phyloP scores from a whole-genome alignment of 2,797 vertebrate species.

The Chelonia mydas region DNA sequence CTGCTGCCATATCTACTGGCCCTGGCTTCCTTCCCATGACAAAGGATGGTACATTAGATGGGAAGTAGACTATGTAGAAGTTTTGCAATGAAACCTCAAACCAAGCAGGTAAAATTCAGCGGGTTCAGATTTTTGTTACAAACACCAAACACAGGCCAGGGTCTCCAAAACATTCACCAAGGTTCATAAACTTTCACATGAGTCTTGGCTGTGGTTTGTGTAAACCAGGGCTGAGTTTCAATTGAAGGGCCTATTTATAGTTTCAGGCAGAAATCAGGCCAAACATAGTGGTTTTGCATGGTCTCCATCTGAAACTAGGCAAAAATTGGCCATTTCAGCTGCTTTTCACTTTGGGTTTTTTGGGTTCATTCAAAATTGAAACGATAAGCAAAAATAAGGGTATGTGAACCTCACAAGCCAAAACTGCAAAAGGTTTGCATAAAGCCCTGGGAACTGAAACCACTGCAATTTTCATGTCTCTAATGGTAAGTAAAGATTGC shows the following conservation, averaged over 20 bases:
- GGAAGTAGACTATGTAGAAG: neutral
- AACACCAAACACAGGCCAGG: constrained; percentile 29
- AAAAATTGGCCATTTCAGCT: constrained; percentile 64
- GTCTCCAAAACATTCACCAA: constrained; percentile 30
- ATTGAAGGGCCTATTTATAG: constrained; percentile 54
- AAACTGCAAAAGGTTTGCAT: constrained; percentile 54
- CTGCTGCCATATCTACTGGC: neutral
- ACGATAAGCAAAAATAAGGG: constrained; percentile 28
- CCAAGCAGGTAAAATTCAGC: constrained; percentile 46
- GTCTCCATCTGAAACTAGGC: constrained; percentile 55
- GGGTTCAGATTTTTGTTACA: constrained; percentile 45
- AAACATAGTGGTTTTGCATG: constrained; percentile 66
- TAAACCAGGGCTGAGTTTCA: constrained; percentile 58
- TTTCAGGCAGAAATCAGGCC: constrained; percentile 50
- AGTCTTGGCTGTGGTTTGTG: constrained; percentile 65
- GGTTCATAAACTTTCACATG: constrained; percentile 53
- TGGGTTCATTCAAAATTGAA: constrained; percentile 64
- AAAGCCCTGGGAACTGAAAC: constrained; percentile 67
- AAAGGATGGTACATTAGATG: neutral
- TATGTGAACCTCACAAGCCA: constrained; percentile 24
- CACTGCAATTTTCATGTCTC: constrained; percentile 58
- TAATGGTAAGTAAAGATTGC: constrained; percentile 51
- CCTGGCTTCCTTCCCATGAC: neutral
- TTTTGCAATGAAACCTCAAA: neutral
- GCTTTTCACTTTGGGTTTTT: constrained; percentile 64